phyloP scores from a whole-genome alignment of 1,140 invertebrate genomes.

The Asobara japonica region DNA sequence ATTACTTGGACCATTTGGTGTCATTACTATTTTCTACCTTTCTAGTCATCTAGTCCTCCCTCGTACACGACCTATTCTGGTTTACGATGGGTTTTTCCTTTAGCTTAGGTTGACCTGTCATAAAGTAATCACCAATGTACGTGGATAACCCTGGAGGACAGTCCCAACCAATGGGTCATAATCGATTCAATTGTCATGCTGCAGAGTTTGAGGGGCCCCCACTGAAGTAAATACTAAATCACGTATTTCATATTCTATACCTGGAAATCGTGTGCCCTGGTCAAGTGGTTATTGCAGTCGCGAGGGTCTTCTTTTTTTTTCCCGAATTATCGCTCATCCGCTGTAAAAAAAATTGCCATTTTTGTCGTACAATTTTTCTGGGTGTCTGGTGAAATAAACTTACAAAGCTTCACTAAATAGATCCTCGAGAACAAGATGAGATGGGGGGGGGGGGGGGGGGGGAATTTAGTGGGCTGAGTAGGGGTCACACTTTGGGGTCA shows the following conservation, averaged over 20 bases:
- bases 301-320: background rate
- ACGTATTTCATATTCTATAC: background rate
- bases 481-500: too few relatives aligned
- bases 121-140: constrained; percentile 33
- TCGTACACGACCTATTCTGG: background rate
- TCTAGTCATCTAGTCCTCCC: background rate
- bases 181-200: constrained; percentile 33
- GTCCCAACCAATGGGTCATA: constrained; percentile 25
- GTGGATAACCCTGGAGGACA: constrained; percentile 21
- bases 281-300: background rate
- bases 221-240: background rate
- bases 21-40: background rate
- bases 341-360: too few relatives aligned
- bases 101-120: constrained; percentile 1
- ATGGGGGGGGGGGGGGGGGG: too few relatives aligned
- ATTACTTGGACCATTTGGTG: background rate
- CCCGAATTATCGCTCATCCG: too few relatives aligned
- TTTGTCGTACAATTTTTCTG: too few relatives aligned
- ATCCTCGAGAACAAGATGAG: too few relatives aligned
- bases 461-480: too few relatives aligned
- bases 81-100: constrained; percentile 20
- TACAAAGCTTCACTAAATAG: too few relatives aligned
- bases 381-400: too few relatives aligned
- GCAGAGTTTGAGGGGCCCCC: background rate
- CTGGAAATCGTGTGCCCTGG: background rate